Evolutionary conservation across 92 coral and sea anemone genomes (phyloP).

Genomic region (Palythoa caribaeorum): DNA sequence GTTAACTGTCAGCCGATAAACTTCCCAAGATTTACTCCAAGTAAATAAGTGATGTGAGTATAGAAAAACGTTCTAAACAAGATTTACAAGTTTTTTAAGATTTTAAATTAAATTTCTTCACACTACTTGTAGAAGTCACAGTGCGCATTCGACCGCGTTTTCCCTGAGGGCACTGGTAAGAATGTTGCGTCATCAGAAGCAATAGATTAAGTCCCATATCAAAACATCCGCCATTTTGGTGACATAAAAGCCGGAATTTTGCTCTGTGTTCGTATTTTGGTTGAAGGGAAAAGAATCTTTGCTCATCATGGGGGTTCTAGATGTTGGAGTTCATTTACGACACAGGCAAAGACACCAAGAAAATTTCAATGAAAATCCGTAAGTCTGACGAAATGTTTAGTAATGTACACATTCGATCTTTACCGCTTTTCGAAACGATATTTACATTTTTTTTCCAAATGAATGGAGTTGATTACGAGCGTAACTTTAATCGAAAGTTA

Average conservation of each 20-base stretch:
- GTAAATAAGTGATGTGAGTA: too few species aligned
- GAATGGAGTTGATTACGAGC: too few species aligned
- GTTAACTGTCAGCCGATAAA: too few species aligned
- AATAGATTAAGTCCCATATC: neutral
- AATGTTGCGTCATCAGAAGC: conserved; percentile 31
- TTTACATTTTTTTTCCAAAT: neutral
- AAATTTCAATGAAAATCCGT: conserved; percentile 48
- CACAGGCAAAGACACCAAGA: conserved; percentile 76
- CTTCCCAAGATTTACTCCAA: too few species aligned
- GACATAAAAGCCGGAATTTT: neutral
- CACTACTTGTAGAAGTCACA: too few species aligned
- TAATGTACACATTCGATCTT: neutral
- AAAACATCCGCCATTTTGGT: conserved; percentile 80
- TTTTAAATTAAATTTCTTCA: too few species aligned
- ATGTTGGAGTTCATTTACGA: conserved; percentile 73
- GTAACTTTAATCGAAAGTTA: too few species aligned
- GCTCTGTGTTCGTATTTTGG: neutral
- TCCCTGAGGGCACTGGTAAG: conserved; percentile 10
- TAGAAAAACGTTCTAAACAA: too few species aligned
- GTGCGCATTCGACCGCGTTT: neutral
- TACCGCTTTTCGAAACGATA: neutral
- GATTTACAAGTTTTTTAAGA: too few species aligned
- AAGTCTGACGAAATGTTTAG: conserved; percentile 36
- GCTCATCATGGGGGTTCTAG: conserved; percentile 75
- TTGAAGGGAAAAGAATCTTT: neutral